These are phyloP conservation scores for Mus spicilegus DNA, from an alignment of 2,113 vertebrate genomes.

Conservation along the genomic window DNA sequence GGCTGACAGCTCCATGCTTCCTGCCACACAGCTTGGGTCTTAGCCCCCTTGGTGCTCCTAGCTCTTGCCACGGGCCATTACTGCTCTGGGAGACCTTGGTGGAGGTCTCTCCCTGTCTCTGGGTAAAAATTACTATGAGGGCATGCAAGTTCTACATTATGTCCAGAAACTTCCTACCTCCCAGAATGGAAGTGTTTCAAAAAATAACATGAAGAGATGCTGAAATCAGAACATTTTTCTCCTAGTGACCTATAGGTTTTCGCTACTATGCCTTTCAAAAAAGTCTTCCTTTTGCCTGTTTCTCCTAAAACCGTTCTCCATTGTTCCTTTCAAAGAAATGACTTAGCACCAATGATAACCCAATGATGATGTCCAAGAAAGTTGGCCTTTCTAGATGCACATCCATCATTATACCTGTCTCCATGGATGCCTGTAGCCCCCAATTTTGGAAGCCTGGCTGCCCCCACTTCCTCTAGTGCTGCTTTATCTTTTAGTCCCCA, in stretches of 20 bases:
- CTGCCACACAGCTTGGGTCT: not conserved
- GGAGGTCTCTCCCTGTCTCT: not conserved
- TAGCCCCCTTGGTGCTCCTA: fast-evolving
- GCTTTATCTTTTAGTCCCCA: not conserved
- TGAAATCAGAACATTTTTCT: not conserved
- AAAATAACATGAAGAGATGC: not conserved
- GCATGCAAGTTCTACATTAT: too few relatives aligned
- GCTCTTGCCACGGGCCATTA: not conserved
- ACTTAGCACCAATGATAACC: not conserved
- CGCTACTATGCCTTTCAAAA: not conserved
- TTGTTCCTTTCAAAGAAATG: not conserved
- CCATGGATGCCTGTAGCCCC: not conserved
- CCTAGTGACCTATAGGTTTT: not conserved
- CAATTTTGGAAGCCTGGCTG: not conserved
- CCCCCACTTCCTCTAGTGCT: not conserved
- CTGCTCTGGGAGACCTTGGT: not conserved
- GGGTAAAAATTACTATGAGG: not conserved
- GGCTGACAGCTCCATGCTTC: not conserved
- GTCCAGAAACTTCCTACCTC: too few relatives aligned
- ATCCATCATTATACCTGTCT: not conserved
- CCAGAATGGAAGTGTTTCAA: not conserved
- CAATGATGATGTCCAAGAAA: not conserved
- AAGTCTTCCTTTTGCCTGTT: not conserved
- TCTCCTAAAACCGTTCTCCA: not conserved
- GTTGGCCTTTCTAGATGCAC: not conserved